Evolutionary conservation across 1,140 invertebrate genomes (phyloP).

Genomic region (Drosophila truncata): DNA sequence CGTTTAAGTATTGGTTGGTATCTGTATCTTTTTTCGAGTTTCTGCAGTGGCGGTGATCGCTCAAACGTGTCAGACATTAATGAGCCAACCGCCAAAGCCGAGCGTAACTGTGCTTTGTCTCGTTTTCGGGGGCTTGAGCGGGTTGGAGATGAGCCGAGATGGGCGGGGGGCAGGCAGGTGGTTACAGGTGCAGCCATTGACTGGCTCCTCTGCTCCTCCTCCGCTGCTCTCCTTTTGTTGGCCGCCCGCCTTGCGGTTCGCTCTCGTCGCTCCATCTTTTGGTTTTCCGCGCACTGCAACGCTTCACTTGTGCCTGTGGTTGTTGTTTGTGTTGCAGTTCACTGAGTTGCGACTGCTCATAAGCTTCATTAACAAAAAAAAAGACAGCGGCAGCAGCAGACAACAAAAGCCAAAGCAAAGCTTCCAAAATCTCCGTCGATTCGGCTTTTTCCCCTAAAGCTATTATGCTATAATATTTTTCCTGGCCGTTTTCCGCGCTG

Average conservation of each 20-base stretch:
- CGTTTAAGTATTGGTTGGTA: conserved; percentile 36
- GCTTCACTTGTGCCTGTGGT: conserved; percentile 74
- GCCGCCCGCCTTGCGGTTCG: conserved; percentile 49
- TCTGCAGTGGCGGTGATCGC: conserved; percentile 62
- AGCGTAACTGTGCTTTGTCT: conserved; percentile 63
- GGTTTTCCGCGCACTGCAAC: conserved; percentile 52
- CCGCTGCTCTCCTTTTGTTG: conserved; percentile 67
- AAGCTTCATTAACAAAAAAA: conserved; percentile 73
- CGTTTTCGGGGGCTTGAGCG: conserved; percentile 5
- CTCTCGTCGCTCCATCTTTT: conserved; percentile 36
- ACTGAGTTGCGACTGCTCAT: conserved; percentile 80
- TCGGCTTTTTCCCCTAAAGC: conserved; percentile 17
- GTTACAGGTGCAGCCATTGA: conserved; percentile 79
- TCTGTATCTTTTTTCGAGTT: conserved; percentile 36
- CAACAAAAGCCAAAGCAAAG: conserved; percentile 45
- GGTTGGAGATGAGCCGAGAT: conserved; percentile 3
- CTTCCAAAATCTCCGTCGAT: conserved; percentile 25
- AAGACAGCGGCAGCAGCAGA: conserved; percentile 1
- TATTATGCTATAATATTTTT: conserved; percentile 21
- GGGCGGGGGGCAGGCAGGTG: conserved; percentile 47
- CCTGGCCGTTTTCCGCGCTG: not conserved
- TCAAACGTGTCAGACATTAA: conserved; percentile 74
- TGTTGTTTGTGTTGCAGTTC: conserved; percentile 71
- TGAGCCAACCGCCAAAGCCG: conserved; percentile 54
- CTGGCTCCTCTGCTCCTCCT: conserved; percentile 28